phyloP scores from a whole-genome alignment of 2,797 vertebrate species.

The Poeciliopsis paucimaculata region DNA sequence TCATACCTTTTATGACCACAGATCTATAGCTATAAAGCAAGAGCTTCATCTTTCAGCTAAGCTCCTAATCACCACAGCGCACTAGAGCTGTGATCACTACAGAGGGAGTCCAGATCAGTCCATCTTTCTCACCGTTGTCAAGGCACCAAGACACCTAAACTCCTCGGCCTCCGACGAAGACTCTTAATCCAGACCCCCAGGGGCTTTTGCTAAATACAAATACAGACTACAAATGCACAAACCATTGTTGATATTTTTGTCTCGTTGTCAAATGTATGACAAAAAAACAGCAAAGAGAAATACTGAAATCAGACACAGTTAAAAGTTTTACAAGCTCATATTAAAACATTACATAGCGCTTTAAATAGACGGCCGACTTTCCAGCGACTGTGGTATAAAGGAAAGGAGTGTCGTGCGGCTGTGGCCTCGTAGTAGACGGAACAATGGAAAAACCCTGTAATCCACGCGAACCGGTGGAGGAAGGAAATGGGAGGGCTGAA shows the following conservation, averaged over 20 bases:
- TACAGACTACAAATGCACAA: background rate
- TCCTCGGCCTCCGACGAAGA: background rate
- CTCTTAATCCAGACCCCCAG: background rate
- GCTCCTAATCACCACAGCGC: background rate
- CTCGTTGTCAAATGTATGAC: background rate
- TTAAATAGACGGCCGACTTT: constrained; percentile 29
- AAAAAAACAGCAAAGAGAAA: background rate
- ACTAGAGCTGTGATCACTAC: background rate
- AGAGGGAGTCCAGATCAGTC: background rate
- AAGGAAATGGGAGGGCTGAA: constrained; percentile 63
- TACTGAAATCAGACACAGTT: background rate
- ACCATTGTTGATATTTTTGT: background rate
- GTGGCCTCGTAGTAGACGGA: constrained; percentile 53
- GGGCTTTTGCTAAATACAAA: background rate
- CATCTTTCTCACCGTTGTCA: background rate
- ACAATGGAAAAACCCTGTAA: constrained; percentile 78
- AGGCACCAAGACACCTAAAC: background rate
- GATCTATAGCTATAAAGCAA: background rate
- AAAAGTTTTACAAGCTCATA: background rate
- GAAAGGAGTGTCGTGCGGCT: constrained; percentile 76
- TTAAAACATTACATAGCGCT: constrained; percentile 5
- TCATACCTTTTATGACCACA: background rate
- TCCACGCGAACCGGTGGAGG: constrained; percentile 56
- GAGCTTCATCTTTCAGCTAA: background rate
- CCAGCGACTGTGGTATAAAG: constrained; percentile 60